Percentiles rank a stretch among this genome's conserved stretches.
Evolutionary conservation across 2,888 invertebrate species (phyloP).

Genomic region (Ochlodes sylvanus): DNA sequence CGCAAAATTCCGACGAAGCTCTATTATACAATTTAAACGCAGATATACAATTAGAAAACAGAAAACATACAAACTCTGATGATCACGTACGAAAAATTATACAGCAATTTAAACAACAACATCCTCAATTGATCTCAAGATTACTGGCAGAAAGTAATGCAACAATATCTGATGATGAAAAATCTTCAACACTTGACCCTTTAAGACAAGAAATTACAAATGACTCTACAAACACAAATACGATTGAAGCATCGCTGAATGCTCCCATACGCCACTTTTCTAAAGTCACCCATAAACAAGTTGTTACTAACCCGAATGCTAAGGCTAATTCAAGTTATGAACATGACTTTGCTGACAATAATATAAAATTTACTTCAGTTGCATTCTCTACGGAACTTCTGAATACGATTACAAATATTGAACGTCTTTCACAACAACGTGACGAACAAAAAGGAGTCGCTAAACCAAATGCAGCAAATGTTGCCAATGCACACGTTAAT

Average conservation of each 20-base stretch:
- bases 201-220: not conserved
- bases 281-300: constrained; percentile 5
- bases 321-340: not conserved
- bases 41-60: constrained; percentile 59
- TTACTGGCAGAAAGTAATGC: constrained; percentile 48
- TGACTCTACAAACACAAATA: constrained; percentile 5
- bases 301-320: constrained; percentile 2
- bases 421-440: constrained; percentile 7
- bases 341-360: not conserved
- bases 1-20: constrained; percentile 42
- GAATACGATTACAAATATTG: constrained; percentile 36
- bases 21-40: constrained; percentile 68
- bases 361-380: constrained; percentile 37
- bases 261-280: constrained; percentile 1
- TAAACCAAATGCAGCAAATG: not conserved
- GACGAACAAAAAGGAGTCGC: not conserved
- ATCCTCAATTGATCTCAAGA: constrained; percentile 59
- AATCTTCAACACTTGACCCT: constrained; percentile 19
- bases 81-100: constrained; percentile 53
- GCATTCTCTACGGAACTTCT: constrained; percentile 46
- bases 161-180: constrained; percentile 1
- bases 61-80: constrained; percentile 54
- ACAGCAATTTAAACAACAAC: constrained; percentile 61
- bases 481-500: not conserved
- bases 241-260: constrained; percentile 11